Percentiles rank a stretch among this genome's conserved stretches.
phyloP scores from a whole-genome alignment of 2,797 vertebrate species.

The Tarsius wallacei region DNA sequence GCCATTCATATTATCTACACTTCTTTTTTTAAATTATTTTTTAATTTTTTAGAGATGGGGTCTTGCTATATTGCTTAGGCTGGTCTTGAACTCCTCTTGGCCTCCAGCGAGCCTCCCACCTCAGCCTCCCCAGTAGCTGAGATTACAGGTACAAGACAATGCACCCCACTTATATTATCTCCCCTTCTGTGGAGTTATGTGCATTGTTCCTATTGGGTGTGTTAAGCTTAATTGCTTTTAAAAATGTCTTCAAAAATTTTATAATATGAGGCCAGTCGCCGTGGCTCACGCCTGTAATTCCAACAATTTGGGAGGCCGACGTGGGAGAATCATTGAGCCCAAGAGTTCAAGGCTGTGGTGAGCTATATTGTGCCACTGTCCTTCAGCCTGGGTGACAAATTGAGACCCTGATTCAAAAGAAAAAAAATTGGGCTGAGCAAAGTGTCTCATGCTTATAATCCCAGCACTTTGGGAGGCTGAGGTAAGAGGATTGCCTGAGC shows the following conservation, averaged over 20 bases:
- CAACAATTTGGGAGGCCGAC: no score
- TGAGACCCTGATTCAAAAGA: no score
- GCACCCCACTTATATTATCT: neutral
- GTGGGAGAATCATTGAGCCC: no score
- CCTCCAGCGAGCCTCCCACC: neutral
- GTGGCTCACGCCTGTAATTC: no score
- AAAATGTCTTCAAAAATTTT: constrained; percentile 13
- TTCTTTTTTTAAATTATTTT: neutral
- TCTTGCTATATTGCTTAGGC: neutral
- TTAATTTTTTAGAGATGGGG: neutral
- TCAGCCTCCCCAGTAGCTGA: neutral
- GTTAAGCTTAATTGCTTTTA: neutral
- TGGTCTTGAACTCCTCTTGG: neutral
- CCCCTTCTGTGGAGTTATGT: neutral
- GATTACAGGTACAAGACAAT: neutral
- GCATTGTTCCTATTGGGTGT: neutral
- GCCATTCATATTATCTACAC: neutral
- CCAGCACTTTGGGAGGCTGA: no score
- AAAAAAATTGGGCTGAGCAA: no score
- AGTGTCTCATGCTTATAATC: no score
- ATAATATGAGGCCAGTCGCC: neutral
- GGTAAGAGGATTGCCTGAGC: no score
- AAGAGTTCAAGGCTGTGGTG: no score
- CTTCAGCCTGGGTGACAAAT: no score
- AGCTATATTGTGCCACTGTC: no score